Percentiles rank a stretch among this genome's conserved stretches.
Evolutionary conservation across 2,113 vertebrate genomes (phyloP).

Genomic region (Pseudopipra pipra): DNA sequence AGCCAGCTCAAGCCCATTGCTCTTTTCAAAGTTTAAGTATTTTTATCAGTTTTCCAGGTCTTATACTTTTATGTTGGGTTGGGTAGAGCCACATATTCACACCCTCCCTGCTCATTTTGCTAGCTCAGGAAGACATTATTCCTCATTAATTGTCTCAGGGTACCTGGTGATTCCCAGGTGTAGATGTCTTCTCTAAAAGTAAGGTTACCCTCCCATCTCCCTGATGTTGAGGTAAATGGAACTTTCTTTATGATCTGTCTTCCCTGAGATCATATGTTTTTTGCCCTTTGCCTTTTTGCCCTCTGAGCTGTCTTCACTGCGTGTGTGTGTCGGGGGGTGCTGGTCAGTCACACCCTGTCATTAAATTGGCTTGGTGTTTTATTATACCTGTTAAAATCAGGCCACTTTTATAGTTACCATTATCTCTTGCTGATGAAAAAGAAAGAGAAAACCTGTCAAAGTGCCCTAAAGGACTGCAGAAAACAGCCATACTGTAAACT

Average conservation of each 20-base stretch:
- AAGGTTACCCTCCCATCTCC: background rate
- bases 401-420: background rate
- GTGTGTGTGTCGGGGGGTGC: background rate
- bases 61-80: background rate
- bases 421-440: background rate
- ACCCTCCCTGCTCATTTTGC: background rate
- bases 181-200: background rate
- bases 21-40: background rate
- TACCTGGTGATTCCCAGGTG: background rate
- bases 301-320: background rate
- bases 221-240: background rate
- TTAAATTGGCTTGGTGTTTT: background rate
- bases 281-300: background rate
- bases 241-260: background rate
- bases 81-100: background rate
- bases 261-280: background rate
- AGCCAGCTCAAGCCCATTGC: background rate
- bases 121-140: background rate
- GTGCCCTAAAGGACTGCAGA: background rate
- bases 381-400: background rate
- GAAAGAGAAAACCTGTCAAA: background rate
- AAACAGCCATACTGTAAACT: background rate
- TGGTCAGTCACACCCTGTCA: background rate
- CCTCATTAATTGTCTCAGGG: background rate
- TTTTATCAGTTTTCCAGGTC: background rate